Base-by-base conservation (phyloP, 2,888 invertebrate species). In the Eupithecia centaureata region DNA sequence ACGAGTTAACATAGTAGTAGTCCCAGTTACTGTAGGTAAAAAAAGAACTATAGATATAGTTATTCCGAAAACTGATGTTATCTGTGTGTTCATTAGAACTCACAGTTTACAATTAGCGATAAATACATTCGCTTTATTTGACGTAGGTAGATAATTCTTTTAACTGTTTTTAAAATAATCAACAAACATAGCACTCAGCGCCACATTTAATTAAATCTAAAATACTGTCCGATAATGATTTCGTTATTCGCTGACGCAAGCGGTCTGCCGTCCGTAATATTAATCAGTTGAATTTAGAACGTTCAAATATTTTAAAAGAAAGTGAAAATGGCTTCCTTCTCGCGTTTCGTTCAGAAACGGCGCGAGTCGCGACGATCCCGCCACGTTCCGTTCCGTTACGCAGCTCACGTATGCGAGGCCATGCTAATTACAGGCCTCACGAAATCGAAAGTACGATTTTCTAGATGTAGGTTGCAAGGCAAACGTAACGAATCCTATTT, bases 401-500 rank as follows among this genome's bases (percentile, higher is more conserved):
- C 87, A 81, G 85, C 81, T 76, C 87, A 86, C 88, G 88, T 88
- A 88, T 86, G 86, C 86, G 88, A 86, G 89, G 88, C 89, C 90
- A 90, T 91, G 88, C 88, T 91, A 92, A 92, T 92, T 90, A 88
- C 82, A 81, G 80, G 82, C 86, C 88, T 89, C 91, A 90, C 90
- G 90, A 92, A 92, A 92, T 89, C 90, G 92, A 92, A 92, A 92
- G 92, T 90, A 87, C 79, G 72, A 82, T 80, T 47, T 47, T 78
- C 81, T 84, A 83, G 84, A 87, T 88, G 84, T 87, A 82, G 86
- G 85, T 84, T 85, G 82, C 85, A 77, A 80, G 76, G 82, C 83
- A 80, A 86, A 86, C 86, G 82, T 79, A 80, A 82, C 79, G 73
- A 79, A 81, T 80, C 81, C 79, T 79, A 81, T 73, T 76, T 74